Base-by-base conservation (phyloP, 1,140 invertebrate species). In the Agrilus planipennis region DNA sequence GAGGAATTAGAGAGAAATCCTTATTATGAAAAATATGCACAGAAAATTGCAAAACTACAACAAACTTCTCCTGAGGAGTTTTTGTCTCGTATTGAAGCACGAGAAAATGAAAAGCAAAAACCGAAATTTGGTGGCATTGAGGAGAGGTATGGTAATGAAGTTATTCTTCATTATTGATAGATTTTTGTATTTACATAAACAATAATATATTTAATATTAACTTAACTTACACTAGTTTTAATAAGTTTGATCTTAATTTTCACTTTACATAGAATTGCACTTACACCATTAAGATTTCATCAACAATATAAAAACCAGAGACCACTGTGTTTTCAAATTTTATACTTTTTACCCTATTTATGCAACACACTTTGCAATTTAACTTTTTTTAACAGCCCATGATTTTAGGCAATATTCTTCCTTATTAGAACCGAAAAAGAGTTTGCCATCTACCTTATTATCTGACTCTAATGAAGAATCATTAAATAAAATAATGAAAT, bases 1-100 rank as follows among this genome's bases (percentile, higher is more conserved):
- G 75, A 83, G 44, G 69, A 79, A 17, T 57, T 86, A 20, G 63
- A 78, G 61, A 71, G 63, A 5, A 90, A 89, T 70, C 83, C 84
- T 1, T 89, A 81, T 55, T 89, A 69, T 54, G 75, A 79, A 14
- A 90, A 89, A 59, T 90, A 90, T 64, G 77, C 83, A 0, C 57
- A 71, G 1, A 85, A 87, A 60, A 85, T 89, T 43, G 71, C 79
- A 1, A 65, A 72, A 41, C 51, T 85, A 21, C 82, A 89, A 58
- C 64, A 83, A 61, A 79, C 73, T 1, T 76, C 75, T 28, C 81
- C 84, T 0, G 77, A 81, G 44, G 78, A 85, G 55, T 84, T 88
- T 54, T 47, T 81, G n/a, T 58, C 72, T 34, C 70, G 73, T 46
- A 61, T 84, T 15, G 78, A 79, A 53, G 63, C 69, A 5, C 68